Percentiles rank a stretch among this genome's conserved stretches.
Conservation (phyloP, 2,797 vertebrate species). For the Sarcoramphus papa region DNA sequence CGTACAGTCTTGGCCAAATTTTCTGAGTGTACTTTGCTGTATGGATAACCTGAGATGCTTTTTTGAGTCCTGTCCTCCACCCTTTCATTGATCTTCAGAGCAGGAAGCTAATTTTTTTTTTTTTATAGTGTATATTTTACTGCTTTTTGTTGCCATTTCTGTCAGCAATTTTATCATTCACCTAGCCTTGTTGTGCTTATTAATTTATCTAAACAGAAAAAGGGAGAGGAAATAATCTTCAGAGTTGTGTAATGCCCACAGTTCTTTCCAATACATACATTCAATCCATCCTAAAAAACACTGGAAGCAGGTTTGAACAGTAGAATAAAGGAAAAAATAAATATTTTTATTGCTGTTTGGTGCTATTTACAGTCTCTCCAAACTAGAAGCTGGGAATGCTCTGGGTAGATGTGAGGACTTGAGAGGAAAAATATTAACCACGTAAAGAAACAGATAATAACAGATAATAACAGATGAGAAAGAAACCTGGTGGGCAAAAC, state of each 20-base stretch:
- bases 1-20: not conserved
- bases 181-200: not conserved
- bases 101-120: not conserved
- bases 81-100: not conserved
- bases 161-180: not conserved
- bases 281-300: not conserved
- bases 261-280: not conserved
- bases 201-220: not conserved
- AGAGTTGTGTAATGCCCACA: not conserved
- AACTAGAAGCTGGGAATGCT: not conserved
- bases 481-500: not conserved
- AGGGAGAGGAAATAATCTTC: not conserved
- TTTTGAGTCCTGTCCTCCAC: not conserved
- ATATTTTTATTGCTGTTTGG: not conserved
- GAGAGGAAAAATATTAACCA: not conserved
- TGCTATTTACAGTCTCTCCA: not conserved
- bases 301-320: not conserved
- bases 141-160: conserved; percentile 11
- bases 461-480: not conserved
- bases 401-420: not conserved
- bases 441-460: not conserved
- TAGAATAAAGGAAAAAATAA: not conserved
- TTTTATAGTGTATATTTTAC: not conserved
- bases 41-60: not conserved
- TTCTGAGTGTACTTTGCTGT: not conserved